Conservation (phyloP, 2,888 invertebrate species). For the Hetaerina titia region DNA sequence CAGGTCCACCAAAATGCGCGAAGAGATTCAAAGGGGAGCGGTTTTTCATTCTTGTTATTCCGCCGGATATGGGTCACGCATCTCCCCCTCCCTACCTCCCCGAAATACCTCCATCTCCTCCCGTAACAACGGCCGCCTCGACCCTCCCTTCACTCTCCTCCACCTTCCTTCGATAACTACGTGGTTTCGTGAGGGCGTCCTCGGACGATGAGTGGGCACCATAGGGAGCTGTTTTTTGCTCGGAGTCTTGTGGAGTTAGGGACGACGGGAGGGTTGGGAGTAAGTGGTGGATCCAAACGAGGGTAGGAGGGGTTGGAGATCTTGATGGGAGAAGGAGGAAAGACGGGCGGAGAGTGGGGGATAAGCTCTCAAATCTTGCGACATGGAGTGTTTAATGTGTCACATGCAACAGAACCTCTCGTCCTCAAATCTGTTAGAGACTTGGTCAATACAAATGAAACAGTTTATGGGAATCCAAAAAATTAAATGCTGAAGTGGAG, state of each 20-base stretch:
- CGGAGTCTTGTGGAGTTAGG: background rate
- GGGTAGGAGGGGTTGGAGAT: background rate
- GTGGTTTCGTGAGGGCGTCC: background rate
- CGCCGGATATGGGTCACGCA: constrained; percentile 2
- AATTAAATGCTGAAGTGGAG: no score
- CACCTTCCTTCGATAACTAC: background rate
- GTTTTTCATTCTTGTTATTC: constrained; percentile 9
- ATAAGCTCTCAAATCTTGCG: background rate
- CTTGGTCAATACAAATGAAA: no score
- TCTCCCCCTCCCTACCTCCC: background rate
- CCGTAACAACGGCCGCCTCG: background rate
- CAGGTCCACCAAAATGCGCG: background rate
- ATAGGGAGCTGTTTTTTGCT: background rate
- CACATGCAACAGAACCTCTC: no score
- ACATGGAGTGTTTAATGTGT: no score
- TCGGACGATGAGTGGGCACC: background rate
- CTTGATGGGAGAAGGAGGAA: background rate
- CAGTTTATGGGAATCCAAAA: no score
- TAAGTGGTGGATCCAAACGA: no score
- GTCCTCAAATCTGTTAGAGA: no score
- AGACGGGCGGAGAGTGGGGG: background rate
- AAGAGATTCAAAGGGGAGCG: constrained; percentile 25
- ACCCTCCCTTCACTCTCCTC: background rate
- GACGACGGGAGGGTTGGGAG: background rate
- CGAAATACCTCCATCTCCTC: background rate